Percentiles rank a stretch among this genome's conserved stretches.
Conservation (phyloP, 2,113 vertebrate genomes). For the Barnardius zonarius region DNA sequence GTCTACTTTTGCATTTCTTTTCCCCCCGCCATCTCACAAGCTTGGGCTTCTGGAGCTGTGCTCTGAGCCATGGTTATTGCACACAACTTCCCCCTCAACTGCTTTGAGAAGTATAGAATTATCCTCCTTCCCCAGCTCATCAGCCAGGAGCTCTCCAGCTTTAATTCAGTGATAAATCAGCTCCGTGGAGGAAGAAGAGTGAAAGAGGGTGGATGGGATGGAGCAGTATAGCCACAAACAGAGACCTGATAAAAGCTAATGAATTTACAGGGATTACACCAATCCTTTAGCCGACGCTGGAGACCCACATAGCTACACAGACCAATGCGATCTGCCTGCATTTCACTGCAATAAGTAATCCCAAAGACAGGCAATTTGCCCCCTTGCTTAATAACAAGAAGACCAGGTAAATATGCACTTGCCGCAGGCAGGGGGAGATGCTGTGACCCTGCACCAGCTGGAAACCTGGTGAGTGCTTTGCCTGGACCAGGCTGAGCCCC, state of each 20-base stretch:
- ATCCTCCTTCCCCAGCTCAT: conserved; percentile 29
- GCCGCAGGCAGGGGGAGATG: fast-evolving
- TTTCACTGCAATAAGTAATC: background rate
- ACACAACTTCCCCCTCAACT: background rate
- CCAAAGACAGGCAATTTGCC: background rate
- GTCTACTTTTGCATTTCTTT: background rate
- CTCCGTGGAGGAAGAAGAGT: background rate
- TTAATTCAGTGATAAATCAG: conserved; percentile 39
- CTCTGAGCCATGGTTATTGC: background rate
- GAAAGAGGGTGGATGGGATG: background rate
- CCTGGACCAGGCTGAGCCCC: background rate
- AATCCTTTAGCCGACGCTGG: background rate
- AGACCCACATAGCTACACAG: background rate
- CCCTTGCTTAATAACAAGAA: background rate
- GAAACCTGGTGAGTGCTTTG: fast-evolving
- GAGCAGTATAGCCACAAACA: background rate
- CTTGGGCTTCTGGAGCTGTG: background rate
- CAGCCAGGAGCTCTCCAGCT: background rate
- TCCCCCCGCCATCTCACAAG: background rate
- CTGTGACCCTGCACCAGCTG: fast-evolving
- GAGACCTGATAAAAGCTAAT: conserved; percentile 26
- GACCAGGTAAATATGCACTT: background rate
- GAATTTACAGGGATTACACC: conserved; percentile 38
- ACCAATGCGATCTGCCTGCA: background rate
- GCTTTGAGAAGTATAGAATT: conserved; percentile 31